Percentiles rank a stretch among this genome's conserved stretches.
These are phyloP conservation scores for Eueremaeus valkanovi DNA, from an alignment of 2,888 invertebrate species.

Conservation along the genomic window DNA sequence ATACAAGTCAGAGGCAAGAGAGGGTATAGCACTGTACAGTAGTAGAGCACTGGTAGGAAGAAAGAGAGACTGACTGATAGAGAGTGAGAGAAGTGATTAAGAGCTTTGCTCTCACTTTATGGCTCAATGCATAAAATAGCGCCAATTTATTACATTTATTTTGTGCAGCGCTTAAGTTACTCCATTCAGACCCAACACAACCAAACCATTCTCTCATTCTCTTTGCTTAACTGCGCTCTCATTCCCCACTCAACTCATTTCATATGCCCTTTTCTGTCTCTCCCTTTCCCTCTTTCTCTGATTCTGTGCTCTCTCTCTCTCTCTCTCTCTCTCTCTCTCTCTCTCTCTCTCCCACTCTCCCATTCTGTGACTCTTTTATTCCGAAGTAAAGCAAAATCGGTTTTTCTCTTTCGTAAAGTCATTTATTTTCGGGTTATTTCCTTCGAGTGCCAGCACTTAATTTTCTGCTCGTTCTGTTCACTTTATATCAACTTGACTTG, in stretches of 20 bases:
- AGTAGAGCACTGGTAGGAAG: too few relatives aligned
- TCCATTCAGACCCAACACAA: background rate
- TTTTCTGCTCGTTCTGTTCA: slow-evolving; percentile 31
- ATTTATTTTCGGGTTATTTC: slow-evolving; percentile 31
- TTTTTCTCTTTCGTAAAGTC: slow-evolving; percentile 25
- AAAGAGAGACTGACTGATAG: too few relatives aligned
- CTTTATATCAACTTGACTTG: slow-evolving; percentile 5
- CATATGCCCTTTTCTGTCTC: background rate
- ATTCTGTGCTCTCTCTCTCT: background rate
- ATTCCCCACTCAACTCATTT: background rate
- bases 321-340: slow-evolving; percentile 29
- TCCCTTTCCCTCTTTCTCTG: slow-evolving; percentile 9
- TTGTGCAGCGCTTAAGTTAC: background rate
- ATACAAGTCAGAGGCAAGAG: background rate
- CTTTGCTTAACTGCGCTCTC: slow-evolving; percentile 28
- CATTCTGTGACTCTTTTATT: slow-evolving; percentile 24
- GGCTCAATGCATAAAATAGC: slow-evolving; percentile 28
- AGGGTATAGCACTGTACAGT: background rate
- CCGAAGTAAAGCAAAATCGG: slow-evolving; percentile 17
- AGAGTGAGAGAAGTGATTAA: slow-evolving; percentile 25
- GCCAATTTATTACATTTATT: slow-evolving; percentile 31
- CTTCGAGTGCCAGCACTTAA: slow-evolving; percentile 21
- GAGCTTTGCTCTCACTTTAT: slow-evolving; percentile 35
- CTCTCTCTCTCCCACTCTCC: background rate
- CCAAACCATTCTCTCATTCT: slow-evolving; percentile 11